A percentile compares a stretch with the other conserved stretches of the same genome.
Conservation (phyloP, 1,140 invertebrate genomes). For the Bradynema listronoti region DNA sequence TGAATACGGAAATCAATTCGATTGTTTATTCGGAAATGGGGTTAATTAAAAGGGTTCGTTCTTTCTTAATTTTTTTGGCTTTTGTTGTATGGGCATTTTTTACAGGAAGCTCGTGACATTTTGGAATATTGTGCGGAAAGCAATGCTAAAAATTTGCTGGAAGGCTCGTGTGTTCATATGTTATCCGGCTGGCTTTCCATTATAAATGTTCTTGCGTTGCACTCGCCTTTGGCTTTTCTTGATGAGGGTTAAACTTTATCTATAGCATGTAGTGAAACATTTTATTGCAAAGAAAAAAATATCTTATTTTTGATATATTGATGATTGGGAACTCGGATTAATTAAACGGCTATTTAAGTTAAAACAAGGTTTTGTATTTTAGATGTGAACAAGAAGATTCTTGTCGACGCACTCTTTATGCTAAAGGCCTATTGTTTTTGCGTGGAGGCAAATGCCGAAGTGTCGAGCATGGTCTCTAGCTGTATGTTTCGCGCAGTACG, state of each 20-base stretch:
- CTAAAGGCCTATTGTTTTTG: slow-evolving; percentile 19
- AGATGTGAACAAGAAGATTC: slow-evolving; percentile 15
- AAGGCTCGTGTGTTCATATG: slow-evolving; percentile 34
- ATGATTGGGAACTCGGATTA: no score
- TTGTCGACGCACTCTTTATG: slow-evolving; percentile 28
- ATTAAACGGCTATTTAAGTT: no score
- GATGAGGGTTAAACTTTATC: slow-evolving; percentile 11
- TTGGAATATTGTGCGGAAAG: slow-evolving; percentile 17
- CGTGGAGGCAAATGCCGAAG: slow-evolving; percentile 23
- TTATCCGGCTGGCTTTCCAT: slow-evolving; percentile 32
- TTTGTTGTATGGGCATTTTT: slow-evolving; percentile 6
- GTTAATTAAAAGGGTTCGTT: slow-evolving; percentile 16
- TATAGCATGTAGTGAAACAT: neutral
- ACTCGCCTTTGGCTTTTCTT: slow-evolving; percentile 27
- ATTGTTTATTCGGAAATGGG: slow-evolving; percentile 33
- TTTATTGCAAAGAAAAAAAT: no score
- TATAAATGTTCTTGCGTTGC: slow-evolving; percentile 29
- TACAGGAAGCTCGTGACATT: slow-evolving; percentile 22
- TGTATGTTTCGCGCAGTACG: slow-evolving; percentile 26
- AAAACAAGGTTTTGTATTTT: slow-evolving; percentile 9
- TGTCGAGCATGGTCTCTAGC: slow-evolving; percentile 16
- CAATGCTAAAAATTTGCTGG: slow-evolving; percentile 33
- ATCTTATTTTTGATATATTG: no score
- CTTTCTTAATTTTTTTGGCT: neutral
- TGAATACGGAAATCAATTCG: slow-evolving; percentile 29